These are phyloP conservation scores for Hyaena hyaena DNA, from an alignment of 2,113 vertebrate species.

Conservation along the genomic window DNA sequence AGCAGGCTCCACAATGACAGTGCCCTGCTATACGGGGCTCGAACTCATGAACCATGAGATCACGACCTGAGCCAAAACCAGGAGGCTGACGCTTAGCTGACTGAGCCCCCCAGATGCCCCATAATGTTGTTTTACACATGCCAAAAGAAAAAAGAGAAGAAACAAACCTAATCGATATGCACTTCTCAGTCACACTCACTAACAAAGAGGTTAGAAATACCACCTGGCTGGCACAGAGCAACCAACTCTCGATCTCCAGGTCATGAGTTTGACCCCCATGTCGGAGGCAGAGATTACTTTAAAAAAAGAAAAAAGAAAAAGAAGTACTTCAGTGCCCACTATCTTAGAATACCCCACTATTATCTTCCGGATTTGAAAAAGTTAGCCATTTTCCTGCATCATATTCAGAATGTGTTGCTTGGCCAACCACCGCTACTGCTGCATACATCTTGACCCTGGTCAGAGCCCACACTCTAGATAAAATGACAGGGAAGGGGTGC, in stretches of 20 bases:
- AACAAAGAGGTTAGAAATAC: background rate
- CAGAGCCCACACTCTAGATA: background rate
- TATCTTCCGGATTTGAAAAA: conserved; percentile 11
- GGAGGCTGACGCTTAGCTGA: no score
- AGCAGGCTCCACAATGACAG: no score
- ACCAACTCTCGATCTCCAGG: background rate
- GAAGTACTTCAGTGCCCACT: background rate
- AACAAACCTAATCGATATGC: background rate
- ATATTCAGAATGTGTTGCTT: background rate
- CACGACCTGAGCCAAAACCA: no score
- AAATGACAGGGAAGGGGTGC: background rate
- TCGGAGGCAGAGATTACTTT: background rate
- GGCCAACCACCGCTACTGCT: background rate
- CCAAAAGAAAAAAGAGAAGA: background rate
- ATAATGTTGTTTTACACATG: background rate
- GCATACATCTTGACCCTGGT: background rate
- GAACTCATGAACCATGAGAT: no score
- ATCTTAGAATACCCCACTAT: background rate
- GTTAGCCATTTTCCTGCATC: background rate
- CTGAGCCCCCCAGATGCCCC: no score
- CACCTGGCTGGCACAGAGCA: background rate
- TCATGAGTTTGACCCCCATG: background rate
- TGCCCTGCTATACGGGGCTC: no score
- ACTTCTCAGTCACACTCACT: background rate
- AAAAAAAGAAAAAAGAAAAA: background rate